Conservation (phyloP, 2,888 invertebrate genomes). For the Trichopoda pennipes region DNA sequence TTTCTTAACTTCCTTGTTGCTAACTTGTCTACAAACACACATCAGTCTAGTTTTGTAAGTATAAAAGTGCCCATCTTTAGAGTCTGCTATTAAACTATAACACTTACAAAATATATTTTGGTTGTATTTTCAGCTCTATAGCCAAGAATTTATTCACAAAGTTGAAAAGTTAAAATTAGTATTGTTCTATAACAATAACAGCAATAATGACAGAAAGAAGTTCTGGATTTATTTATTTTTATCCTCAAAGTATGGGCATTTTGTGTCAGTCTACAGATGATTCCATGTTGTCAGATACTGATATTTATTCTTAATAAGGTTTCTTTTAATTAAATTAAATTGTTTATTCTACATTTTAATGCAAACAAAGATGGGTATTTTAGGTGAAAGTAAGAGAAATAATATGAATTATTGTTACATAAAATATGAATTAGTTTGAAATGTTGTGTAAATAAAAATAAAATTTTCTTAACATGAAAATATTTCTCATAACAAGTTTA, state of each 20-base stretch:
- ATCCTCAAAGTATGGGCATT: neutral
- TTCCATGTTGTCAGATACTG: slow-evolving; percentile 1
- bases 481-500: too few species aligned
- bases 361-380: neutral
- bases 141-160: slow-evolving; percentile 7
- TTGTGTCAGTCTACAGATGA: neutral
- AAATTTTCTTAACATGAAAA: too few species aligned
- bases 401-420: too few species aligned
- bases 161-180: slow-evolving; percentile 47
- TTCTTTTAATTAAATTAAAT: slow-evolving; percentile 60
- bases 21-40: slow-evolving; percentile 13
- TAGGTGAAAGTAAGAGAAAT: too few species aligned
- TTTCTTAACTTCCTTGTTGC: slow-evolving; percentile 1
- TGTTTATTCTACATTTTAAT: slow-evolving; percentile 6
- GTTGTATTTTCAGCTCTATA: neutral
- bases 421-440: too few species aligned
- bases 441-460: too few species aligned
- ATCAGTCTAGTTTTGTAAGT: neutral
- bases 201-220: neutral
- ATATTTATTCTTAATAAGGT: slow-evolving; percentile 18
- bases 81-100: neutral
- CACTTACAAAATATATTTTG: slow-evolving; percentile 3
- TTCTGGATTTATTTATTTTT: neutral
- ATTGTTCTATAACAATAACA: slow-evolving; percentile 42
- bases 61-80: neutral